A percentile compares a stretch with the other conserved stretches of the same genome.
Conservation (phyloP, 2,113 vertebrate genomes). For the Saguinus imperator region DNA sequence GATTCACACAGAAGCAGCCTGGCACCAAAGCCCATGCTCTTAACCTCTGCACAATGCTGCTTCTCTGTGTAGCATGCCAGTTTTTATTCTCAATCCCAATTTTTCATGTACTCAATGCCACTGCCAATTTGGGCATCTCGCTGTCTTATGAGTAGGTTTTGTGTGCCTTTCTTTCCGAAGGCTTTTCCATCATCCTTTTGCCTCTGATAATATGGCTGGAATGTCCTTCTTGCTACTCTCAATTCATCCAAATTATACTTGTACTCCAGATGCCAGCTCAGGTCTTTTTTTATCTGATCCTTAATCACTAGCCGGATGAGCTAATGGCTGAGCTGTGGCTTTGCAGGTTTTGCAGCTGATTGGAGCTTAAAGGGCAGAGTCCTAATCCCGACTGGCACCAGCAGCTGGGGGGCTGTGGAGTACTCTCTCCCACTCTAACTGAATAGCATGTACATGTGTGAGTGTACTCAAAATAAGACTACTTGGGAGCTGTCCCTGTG, state of each 20-base stretch:
- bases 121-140: not conserved
- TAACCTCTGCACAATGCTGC: not conserved
- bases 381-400: not conserved
- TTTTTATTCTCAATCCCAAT: not conserved
- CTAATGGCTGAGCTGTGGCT: not conserved
- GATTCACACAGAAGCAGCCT: not conserved
- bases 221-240: not conserved
- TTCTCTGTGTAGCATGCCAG: not conserved
- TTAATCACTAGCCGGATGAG: conserved; percentile 13
- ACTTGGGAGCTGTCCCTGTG: not conserved
- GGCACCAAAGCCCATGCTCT: not conserved
- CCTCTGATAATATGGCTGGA: not conserved
- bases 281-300: not conserved
- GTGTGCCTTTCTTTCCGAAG: not conserved
- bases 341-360: not conserved
- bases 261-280: not conserved
- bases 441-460: not conserved
- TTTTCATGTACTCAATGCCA: not conserved
- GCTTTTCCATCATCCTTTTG: not conserved
- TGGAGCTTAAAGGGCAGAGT: conserved; percentile 28
- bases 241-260: not conserved
- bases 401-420: not conserved
- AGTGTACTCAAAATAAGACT: not conserved
- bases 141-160: not conserved
- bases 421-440: not conserved